Evolutionary conservation across 2,888 invertebrate species (phyloP).

Genomic region (Entomobrya multifasciata): DNA sequence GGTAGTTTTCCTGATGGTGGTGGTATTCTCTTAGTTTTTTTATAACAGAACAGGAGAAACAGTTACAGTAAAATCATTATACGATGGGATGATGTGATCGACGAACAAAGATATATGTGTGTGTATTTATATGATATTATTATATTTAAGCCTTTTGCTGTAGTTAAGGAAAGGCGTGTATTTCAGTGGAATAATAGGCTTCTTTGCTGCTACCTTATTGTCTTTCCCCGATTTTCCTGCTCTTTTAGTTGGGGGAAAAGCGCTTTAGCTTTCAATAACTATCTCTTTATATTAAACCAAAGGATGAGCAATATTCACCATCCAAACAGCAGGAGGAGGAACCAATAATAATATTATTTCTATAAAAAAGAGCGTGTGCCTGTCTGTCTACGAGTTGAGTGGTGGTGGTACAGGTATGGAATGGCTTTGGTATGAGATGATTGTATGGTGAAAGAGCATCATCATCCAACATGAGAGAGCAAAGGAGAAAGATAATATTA

Average conservation of each 20-base stretch:
- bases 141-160: slow-evolving; percentile 13
- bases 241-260: slow-evolving; percentile 27
- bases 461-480: not conserved
- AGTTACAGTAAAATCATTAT: slow-evolving; percentile 33
- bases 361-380: not conserved
- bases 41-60: slow-evolving; percentile 3
- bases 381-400: not conserved
- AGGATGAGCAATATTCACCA: slow-evolving; percentile 52
- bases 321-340: slow-evolving; percentile 37
- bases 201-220: slow-evolving; percentile 51
- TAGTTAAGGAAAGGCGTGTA: slow-evolving; percentile 13
- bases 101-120: slow-evolving; percentile 26
- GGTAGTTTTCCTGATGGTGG: slow-evolving; percentile 48
- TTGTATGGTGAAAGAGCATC: slow-evolving; percentile 10
- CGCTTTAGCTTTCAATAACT: slow-evolving; percentile 27
- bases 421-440: slow-evolving; percentile 16
- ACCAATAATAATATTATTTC: slow-evolving; percentile 57
- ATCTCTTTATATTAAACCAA: slow-evolving; percentile 41
- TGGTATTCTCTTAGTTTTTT: not conserved
- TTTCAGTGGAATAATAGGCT: slow-evolving; percentile 35
- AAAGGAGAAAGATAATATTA: slow-evolving; percentile 59
- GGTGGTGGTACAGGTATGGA: not conserved
- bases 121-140: not conserved
- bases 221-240: slow-evolving; percentile 37
- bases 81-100: slow-evolving; percentile 43